These are phyloP conservation scores for Melinaea marsaeus DNA, from an alignment of 2,888 invertebrate species.

Conservation along the genomic window DNA sequence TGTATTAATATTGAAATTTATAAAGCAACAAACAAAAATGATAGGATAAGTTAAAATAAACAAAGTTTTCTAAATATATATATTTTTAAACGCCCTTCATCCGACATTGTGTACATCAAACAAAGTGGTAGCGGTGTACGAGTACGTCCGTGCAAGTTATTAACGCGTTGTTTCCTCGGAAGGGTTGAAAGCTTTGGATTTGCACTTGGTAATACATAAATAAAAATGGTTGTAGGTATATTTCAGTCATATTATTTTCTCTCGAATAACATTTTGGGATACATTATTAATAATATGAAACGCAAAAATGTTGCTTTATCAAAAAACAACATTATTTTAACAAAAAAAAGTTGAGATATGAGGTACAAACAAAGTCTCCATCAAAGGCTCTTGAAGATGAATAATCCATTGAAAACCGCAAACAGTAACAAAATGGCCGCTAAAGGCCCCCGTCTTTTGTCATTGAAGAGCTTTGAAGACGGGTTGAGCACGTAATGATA, in stretches of 20 bases:
- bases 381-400: constrained; percentile 37
- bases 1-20: too few species aligned
- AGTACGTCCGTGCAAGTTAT: constrained; percentile 38
- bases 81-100: not conserved
- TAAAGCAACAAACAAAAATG: too few species aligned
- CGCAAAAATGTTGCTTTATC: too few species aligned
- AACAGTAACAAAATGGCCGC: constrained; percentile 30
- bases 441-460: constrained; percentile 52
- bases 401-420: constrained; percentile 19
- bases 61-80: not conserved
- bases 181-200: constrained; percentile 15
- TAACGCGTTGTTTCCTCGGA: constrained; percentile 33
- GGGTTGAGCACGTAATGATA: constrained; percentile 62
- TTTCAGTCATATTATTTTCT: too few species aligned
- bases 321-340: not conserved
- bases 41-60: too few species aligned
- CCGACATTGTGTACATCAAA: not conserved
- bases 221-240: too few species aligned
- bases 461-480: constrained; percentile 38
- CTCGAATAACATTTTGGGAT: too few species aligned
- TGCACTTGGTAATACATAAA: too few species aligned
- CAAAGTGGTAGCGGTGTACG: constrained; percentile 26
- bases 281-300: too few species aligned
- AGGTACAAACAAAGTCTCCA: constrained; percentile 21
- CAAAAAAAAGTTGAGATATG: constrained; percentile 6